Evolutionary conservation across 2,113 vertebrate species (phyloP).

Genomic region (Mormyrus iriodes): DNA sequence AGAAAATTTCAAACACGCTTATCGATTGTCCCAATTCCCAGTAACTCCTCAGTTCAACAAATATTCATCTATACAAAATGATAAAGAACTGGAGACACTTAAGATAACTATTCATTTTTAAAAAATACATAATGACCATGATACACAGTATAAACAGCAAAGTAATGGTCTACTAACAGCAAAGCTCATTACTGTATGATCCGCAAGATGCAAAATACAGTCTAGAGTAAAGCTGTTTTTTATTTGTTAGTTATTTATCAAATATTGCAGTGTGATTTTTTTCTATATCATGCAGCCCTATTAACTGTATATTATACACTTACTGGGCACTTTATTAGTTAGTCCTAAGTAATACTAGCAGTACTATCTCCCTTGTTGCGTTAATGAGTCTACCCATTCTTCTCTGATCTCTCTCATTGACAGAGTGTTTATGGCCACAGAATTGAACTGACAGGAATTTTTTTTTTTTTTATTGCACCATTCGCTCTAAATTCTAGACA

Average conservation of each 20-base stretch:
- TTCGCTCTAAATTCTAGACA: not conserved
- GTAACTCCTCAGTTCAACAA: not conserved
- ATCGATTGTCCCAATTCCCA: not conserved
- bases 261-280: not conserved
- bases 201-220: not conserved
- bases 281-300: not conserved
- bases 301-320: not conserved
- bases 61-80: not conserved
- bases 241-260: too few relatives aligned
- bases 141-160: not conserved
- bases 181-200: not conserved
- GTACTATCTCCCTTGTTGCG: too few relatives aligned
- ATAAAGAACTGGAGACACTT: not conserved
- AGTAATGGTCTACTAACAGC: not conserved
- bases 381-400: not conserved
- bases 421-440: not conserved
- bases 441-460: not conserved
- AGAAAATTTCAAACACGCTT: not conserved
- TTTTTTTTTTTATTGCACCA: not conserved
- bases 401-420: not conserved
- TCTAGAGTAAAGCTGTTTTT: not conserved
- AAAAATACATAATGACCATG: not conserved
- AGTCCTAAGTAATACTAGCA: not conserved
- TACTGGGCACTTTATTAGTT: not conserved
- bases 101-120: not conserved